Evolutionary conservation across 2,113 vertebrate genomes (phyloP).

Genomic region (Dissostichus mawsoni): DNA sequence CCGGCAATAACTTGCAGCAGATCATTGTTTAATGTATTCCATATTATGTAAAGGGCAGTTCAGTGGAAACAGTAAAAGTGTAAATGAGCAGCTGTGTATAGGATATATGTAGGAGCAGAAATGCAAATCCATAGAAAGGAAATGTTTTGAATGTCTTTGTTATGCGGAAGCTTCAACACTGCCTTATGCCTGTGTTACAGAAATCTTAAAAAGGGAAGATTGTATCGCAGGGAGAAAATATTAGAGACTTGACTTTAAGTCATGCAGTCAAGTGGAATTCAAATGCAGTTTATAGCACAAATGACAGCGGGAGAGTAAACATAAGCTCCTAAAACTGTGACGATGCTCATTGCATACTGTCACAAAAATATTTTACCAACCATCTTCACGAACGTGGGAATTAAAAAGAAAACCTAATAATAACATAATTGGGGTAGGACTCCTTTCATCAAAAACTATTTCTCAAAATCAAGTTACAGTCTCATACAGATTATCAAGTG

Average conservation of each 20-base stretch:
- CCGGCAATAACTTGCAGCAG: background rate
- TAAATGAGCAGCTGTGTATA: slow-evolving; percentile 4
- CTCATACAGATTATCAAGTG: too few species aligned
- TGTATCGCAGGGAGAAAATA: slow-evolving; percentile 51
- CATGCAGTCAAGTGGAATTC: slow-evolving; percentile 34
- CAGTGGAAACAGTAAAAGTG: background rate
- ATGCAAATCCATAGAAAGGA: slow-evolving; percentile 18
- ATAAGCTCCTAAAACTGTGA: slow-evolving; percentile 2
- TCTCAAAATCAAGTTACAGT: background rate
- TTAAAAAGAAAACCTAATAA: background rate
- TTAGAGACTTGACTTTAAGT: slow-evolving; percentile 44
- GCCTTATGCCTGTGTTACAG: slow-evolving; percentile 26
- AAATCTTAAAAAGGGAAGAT: slow-evolving; percentile 30
- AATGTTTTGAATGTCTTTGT: slow-evolving; percentile 48
- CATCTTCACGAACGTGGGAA: slow-evolving; percentile 4
- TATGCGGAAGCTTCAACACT: slow-evolving; percentile 28
- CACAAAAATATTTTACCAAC: too few species aligned
- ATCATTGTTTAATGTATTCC: background rate
- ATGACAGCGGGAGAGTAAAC: slow-evolving; percentile 19
- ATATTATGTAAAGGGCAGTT: background rate
- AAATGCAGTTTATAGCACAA: background rate
- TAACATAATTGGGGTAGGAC: background rate
- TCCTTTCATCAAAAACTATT: background rate
- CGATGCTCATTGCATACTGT: slow-evolving; percentile 1
- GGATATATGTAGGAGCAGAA: background rate